Base-by-base conservation (phyloP, 2,888 invertebrate species). In the Lasioglossum marginatum region DNA sequence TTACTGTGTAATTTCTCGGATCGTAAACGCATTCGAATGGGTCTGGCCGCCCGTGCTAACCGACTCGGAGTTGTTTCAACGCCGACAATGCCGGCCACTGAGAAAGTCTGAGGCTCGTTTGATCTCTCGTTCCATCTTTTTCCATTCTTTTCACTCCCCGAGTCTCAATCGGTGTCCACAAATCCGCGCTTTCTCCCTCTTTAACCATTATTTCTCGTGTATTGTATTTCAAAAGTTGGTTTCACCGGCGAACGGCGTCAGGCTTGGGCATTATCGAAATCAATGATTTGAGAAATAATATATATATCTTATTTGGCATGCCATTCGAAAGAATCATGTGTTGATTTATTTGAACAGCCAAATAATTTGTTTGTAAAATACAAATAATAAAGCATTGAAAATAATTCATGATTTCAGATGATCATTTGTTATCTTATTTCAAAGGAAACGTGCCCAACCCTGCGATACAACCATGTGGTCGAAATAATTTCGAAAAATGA, bases 11-110 rank as follows among this genome's bases (percentile, higher is more conserved):
- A 94, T 91, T 91, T 91, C 87, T 85, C 90, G 92, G 90, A 92
- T 92, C 90, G 91, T 92, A 93, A 91, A 91, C 85, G 91, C 91
- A 91, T 92, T 88, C 90, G 72, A 92, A 92, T 91, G 92, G 85
- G 95, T 95, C 94, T 95, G 95, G 94, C 94, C 94, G 94, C 94
- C 93, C 93, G 94, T 95, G 94, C 95, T 95, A 94, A 94, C 93
- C 93, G 93, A 88, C 85, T 87, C 87, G 87, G 83, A 37, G 40
- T 79, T 34, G 83, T 75, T 68, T 81, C 52, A 27, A 16, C 14
- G 57, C 57, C 57, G 37, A 68, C 31, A 27, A 10, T 19, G 66
- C 19, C n/a, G 66, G 34, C 63, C n/a, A 48, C 14, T 48, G 23
- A 48, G 40, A 70, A 70, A 40, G 70, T 70, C 40, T 23, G 37